These are phyloP conservation scores for Pterobdella sp. DNA, from an alignment of 2,888 invertebrate species.

Conservation along the genomic window DNA sequence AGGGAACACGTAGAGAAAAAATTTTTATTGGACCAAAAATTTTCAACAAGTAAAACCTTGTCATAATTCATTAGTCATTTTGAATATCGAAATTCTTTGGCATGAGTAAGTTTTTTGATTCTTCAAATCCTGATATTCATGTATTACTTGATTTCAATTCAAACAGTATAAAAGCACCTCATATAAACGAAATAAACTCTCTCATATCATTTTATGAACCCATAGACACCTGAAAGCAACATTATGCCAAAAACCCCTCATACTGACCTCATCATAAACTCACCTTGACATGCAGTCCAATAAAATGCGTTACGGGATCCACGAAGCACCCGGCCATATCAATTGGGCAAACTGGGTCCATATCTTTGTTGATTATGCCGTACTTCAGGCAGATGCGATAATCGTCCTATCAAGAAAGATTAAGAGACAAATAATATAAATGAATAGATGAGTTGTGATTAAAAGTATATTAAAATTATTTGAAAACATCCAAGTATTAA, in stretches of 20 bases:
- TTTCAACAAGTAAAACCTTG: too few species aligned
- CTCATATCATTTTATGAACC: not conserved
- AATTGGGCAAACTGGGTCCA: conserved; percentile 77
- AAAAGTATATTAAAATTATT: not conserved
- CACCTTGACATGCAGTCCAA: conserved; percentile 79
- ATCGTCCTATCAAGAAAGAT: conserved; percentile 66
- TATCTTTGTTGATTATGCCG: conserved; percentile 75
- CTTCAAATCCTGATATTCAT: too few species aligned
- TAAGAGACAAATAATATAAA: not conserved
- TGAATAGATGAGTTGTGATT: not conserved
- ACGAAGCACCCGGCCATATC: conserved; percentile 83
- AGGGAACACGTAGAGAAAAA: too few species aligned
- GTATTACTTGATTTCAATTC: too few species aligned
- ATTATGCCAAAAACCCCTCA: not conserved
- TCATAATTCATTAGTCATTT: too few species aligned
- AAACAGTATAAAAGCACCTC: too few species aligned
- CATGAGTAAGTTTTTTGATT: too few species aligned
- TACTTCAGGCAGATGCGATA: conserved; percentile 63
- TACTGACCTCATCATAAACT: not conserved
- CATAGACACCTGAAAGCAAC: not conserved
- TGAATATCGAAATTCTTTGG: too few species aligned
- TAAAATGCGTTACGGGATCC: conserved; percentile 74
- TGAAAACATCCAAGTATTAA: not conserved
- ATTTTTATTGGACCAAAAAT: too few species aligned
- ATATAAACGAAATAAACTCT: not conserved